Conservation (phyloP, 2,113 vertebrate genomes). For the Eulacestoma nigropectus region DNA sequence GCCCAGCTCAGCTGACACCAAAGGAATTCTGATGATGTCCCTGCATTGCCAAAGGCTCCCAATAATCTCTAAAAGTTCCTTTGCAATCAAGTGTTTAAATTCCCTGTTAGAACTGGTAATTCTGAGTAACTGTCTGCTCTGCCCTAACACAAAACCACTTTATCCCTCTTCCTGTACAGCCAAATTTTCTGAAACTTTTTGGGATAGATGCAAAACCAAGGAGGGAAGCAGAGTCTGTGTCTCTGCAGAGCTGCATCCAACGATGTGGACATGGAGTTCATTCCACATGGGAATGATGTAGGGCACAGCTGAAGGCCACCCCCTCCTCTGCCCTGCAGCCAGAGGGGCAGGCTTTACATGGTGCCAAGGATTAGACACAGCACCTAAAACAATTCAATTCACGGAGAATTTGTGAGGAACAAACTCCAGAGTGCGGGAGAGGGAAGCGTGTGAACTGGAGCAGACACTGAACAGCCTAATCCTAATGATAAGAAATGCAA, state of each 20-base stretch:
- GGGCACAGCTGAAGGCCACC: not conserved
- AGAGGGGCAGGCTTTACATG: not conserved
- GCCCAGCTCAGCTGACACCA: not conserved
- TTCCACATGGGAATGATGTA: not conserved
- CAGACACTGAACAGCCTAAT: conserved; percentile 46
- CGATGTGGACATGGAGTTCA: not conserved
- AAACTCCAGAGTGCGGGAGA: conserved; percentile 3
- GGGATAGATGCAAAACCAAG: not conserved
- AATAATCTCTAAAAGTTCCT: not conserved
- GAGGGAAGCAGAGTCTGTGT: not conserved
- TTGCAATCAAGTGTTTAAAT: not conserved
- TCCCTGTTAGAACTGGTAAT: not conserved
- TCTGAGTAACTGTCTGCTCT: not conserved
- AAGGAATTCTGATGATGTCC: not conserved
- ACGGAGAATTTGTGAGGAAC: not conserved
- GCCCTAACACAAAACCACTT: not conserved
- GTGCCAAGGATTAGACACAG: not conserved
- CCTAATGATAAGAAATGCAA: conserved; percentile 47
- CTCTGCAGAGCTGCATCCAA: not conserved
- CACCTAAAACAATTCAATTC: conserved; percentile 23
- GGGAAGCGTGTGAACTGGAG: conserved; percentile 48
- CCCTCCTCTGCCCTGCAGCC: not conserved
- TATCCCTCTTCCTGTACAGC: not conserved
- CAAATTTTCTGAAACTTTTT: not conserved
- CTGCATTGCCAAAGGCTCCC: not conserved